A percentile compares a stretch with the other conserved stretches of the same genome.
Evolutionary conservation across 2,888 invertebrate species (phyloP).

Genomic region (Kuschelorhynchus macadamiae): DNA sequence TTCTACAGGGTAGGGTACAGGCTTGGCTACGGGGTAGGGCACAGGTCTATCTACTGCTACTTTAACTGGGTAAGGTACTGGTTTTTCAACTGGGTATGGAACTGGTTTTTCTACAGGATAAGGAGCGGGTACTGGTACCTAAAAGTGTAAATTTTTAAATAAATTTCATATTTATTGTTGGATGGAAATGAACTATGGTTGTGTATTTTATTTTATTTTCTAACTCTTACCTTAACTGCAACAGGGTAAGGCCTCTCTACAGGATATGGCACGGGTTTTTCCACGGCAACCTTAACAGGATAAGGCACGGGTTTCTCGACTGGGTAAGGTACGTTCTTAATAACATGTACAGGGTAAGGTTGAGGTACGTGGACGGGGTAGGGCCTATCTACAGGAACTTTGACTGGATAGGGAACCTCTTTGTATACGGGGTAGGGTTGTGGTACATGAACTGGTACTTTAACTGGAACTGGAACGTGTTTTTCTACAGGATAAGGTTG

Average conservation of each 20-base stretch:
- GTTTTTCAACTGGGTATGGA: conserved; percentile 76
- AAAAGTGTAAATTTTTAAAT: conserved; percentile 7
- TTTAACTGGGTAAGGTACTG: conserved; percentile 72
- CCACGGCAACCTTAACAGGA: conserved; percentile 75
- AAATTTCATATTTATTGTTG: neutral
- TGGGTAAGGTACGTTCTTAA: conserved; percentile 78
- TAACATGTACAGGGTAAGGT: conserved; percentile 78
- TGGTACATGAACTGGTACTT: conserved; percentile 82
- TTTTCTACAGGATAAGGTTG: conserved; percentile 85
- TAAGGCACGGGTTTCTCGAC: conserved; percentile 79
- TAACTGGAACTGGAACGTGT: conserved; percentile 81
- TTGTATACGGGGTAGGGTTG: conserved; percentile 81
- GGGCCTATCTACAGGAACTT: conserved; percentile 79
- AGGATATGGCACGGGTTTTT: conserved; percentile 72
- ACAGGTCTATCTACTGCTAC: conserved; percentile 71
- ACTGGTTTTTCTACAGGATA: conserved; percentile 78
- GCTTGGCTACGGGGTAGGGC: conserved; percentile 76
- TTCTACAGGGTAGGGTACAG: conserved; percentile 78
- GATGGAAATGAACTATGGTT: neutral
- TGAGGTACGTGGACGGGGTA: conserved; percentile 80
- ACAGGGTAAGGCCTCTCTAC: conserved; percentile 77
- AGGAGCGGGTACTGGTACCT: conserved; percentile 76
- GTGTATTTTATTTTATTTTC: neutral
- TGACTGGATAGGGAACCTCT: conserved; percentile 79
- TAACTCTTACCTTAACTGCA: conserved; percentile 71